These are phyloP conservation scores for Cebidichthys violaceus DNA, from an alignment of 2,113 vertebrate genomes.

Conservation along the genomic window DNA sequence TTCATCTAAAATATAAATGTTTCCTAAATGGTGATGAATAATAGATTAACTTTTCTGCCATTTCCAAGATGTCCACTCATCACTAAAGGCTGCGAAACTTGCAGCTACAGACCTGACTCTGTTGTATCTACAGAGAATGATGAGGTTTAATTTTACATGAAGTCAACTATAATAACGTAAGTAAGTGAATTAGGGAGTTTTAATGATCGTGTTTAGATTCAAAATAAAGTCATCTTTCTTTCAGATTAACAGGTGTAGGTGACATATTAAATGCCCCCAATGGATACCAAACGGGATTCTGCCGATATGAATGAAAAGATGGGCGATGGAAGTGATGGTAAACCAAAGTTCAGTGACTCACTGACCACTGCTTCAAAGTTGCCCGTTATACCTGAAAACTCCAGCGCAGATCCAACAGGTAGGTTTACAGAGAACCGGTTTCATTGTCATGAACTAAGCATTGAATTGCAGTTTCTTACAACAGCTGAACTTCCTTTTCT, in stretches of 20 bases:
- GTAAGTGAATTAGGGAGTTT: background rate
- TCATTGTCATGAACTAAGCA: background rate
- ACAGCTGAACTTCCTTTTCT: background rate
- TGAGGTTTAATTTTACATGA: background rate
- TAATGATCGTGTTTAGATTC: background rate
- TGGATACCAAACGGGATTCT: slow-evolving; percentile 42
- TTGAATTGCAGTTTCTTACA: background rate
- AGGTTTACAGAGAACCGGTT: background rate
- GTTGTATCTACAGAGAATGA: background rate
- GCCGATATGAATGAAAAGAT: slow-evolving; percentile 16
- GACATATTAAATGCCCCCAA: background rate
- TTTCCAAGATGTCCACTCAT: slow-evolving; percentile 68
- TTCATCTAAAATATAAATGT: slow-evolving; percentile 57
- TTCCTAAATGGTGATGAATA: slow-evolving; percentile 78
- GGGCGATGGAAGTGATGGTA: slow-evolving; percentile 6
- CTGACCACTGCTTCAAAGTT: background rate
- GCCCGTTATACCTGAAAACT: background rate
- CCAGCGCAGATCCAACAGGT: slow-evolving; percentile 39
- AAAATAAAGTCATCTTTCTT: background rate
- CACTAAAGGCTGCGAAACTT: slow-evolving; percentile 51
- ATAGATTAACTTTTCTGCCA: slow-evolving; percentile 77
- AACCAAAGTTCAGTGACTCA: background rate
- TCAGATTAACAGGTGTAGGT: background rate
- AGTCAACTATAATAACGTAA: background rate
- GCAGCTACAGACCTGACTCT: slow-evolving; percentile 28